Percentiles rank a stretch among this genome's conserved stretches.
These are phyloP conservation scores for Aphelinus atriplicis DNA, from an alignment of 1,140 invertebrate genomes.

Conservation along the genomic window DNA sequence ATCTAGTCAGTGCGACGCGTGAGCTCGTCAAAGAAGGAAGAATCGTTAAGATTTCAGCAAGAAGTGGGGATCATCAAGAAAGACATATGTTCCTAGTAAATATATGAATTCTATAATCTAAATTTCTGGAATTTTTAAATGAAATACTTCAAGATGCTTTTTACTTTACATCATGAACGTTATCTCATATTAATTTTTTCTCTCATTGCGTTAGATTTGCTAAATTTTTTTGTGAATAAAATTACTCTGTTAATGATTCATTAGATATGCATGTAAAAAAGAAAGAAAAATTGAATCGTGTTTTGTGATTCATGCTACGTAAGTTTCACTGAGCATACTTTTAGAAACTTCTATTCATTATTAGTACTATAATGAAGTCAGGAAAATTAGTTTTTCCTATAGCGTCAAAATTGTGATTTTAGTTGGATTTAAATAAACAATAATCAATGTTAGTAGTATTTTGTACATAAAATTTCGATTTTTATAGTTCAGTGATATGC, in stretches of 20 bases:
- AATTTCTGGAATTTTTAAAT: constrained; percentile 9
- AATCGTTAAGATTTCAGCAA: constrained; percentile 73
- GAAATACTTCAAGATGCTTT: no score
- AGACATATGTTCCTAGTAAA: constrained; percentile 78
- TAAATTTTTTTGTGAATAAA: constrained; percentile 18
- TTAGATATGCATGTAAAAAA: no score
- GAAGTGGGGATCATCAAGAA: constrained; percentile 74
- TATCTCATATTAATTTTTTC: constrained; percentile 21
- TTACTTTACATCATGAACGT: not conserved
- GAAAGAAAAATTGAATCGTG: no score
- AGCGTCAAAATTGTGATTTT: no score
- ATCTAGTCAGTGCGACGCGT: constrained; percentile 77
- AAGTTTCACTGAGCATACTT: no score
- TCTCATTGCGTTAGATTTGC: constrained; percentile 12
- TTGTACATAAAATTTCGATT: constrained; percentile 15
- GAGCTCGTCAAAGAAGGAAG: constrained; percentile 76
- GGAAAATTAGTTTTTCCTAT: no score
- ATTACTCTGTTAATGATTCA: constrained; percentile 3
- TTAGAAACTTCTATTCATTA: no score
- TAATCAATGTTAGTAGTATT: no score
- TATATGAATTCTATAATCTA: constrained; percentile 5
- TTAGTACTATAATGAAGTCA: no score
- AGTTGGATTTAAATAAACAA: not conserved
- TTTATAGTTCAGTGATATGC: constrained; percentile 76
- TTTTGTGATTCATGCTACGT: no score